Percentiles rank a stretch among this genome's conserved stretches.
Evolutionary conservation across 1,140 invertebrate genomes (phyloP).

Genomic region (Temnothorax curvispinosus): DNA sequence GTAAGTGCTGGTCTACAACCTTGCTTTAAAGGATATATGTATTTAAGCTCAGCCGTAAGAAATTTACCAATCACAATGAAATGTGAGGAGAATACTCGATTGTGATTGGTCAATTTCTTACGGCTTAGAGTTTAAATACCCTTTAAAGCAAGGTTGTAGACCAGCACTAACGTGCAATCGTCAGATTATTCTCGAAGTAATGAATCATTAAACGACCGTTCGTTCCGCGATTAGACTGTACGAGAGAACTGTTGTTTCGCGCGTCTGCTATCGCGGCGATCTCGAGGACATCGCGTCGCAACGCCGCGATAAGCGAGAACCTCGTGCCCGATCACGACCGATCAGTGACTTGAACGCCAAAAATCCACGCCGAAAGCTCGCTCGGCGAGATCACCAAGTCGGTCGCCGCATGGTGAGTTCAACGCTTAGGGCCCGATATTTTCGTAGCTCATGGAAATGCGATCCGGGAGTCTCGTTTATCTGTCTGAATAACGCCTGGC

Average conservation of each 20-base stretch:
- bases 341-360: conserved; percentile 54
- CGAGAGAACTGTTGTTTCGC: no score
- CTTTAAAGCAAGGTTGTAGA: no score
- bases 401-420: conserved; percentile 60
- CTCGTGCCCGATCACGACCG: background rate
- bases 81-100: no score
- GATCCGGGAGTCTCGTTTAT: background rate
- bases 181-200: background rate
- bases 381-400: conserved; percentile 51
- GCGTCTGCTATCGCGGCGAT: no score
- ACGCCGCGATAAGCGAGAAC: background rate
- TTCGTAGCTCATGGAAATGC: conserved; percentile 3
- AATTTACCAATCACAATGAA: no score
- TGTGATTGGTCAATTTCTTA: no score
- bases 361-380: conserved; percentile 42
- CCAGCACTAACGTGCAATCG: no score
- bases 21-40: no score
- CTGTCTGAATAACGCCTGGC: background rate
- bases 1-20: no score
- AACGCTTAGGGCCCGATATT: conserved; percentile 56
- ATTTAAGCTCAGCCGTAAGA: no score
- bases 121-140: no score
- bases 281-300: background rate
- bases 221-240: background rate
- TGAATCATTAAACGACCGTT: background rate